Conservation (phyloP, 2,113 vertebrate genomes). For the Circaetus cinerascens region DNA sequence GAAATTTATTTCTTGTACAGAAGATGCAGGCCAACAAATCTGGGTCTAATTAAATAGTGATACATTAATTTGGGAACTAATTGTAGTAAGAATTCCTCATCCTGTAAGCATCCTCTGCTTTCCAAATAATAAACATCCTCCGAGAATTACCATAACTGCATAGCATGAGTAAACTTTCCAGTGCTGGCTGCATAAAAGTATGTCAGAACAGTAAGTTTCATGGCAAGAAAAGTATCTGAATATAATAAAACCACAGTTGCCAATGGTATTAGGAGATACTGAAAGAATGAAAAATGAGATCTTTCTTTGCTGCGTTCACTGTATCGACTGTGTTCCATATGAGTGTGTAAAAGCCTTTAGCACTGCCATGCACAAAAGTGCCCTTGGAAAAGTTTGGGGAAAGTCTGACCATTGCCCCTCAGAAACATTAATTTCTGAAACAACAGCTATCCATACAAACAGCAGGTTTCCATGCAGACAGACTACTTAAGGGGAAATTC, state of each 20-base stretch:
- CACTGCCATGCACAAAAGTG: not conserved
- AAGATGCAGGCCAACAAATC: not conserved
- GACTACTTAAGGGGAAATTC: not conserved
- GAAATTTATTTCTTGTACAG: not conserved
- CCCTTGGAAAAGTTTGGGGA: not conserved
- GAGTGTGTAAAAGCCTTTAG: not conserved
- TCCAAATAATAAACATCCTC: conserved; percentile 12
- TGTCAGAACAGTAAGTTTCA: conserved; percentile 12
- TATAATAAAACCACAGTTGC: conserved; percentile 19
- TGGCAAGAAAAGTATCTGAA: conserved; percentile 20
- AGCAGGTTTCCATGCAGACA: not conserved
- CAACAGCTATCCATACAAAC: not conserved
- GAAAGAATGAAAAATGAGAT: not conserved
- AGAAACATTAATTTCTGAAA: not conserved
- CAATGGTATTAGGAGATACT: conserved; percentile 16
- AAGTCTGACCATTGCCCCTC: not conserved
- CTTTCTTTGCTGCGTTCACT: not conserved
- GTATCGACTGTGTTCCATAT: not conserved
- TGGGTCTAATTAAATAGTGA: not conserved
- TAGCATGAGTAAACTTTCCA: conserved; percentile 42
- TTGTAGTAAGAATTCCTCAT: not conserved
- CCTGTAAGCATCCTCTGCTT: not conserved
- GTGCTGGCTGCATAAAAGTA: conserved; percentile 2
- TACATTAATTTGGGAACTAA: not conserved
- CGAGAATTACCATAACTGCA: conserved; percentile 18